phyloP scores from a whole-genome alignment of 2,888 invertebrate genomes.

The Zelleria hepariella region DNA sequence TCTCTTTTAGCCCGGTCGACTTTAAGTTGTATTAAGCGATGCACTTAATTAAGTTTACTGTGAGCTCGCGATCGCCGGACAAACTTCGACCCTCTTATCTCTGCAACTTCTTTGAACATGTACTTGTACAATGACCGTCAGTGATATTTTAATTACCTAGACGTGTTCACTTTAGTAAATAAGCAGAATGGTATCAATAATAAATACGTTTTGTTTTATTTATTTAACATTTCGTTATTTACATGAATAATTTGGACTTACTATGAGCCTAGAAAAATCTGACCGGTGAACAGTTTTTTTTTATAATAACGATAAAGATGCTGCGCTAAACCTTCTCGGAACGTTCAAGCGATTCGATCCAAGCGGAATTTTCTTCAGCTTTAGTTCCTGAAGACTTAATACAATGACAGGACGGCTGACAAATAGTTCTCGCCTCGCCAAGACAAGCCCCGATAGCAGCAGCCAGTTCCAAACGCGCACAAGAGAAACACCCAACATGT shows the following conservation, averaged over 20 bases:
- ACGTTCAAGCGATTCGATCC: neutral
- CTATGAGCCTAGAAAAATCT: no score
- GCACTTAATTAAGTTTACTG: constrained; percentile 13
- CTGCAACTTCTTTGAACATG: constrained; percentile 4
- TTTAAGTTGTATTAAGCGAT: constrained; percentile 9
- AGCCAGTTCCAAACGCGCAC: constrained; percentile 40
- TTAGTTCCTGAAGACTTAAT: neutral
- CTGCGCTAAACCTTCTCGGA: neutral
- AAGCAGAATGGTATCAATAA: no score
- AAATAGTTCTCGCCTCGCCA: constrained; percentile 37
- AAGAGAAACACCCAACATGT: constrained; percentile 56
- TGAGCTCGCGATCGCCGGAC: constrained; percentile 2
- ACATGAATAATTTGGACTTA: no score
- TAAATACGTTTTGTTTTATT: no score
- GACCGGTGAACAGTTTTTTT: no score
- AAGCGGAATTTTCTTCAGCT: neutral
- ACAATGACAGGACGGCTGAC: constrained; percentile 25
- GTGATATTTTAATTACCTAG: neutral
- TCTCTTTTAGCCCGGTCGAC: neutral
- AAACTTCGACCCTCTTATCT: constrained; percentile 11
- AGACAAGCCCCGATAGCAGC: constrained; percentile 54
- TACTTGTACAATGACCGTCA: neutral
- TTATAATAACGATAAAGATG: neutral
- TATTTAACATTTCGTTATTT: no score
- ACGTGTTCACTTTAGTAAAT: no score